These are phyloP conservation scores for Capromys pilorides DNA, from an alignment of 2,797 vertebrate species.

Conservation along the genomic window DNA sequence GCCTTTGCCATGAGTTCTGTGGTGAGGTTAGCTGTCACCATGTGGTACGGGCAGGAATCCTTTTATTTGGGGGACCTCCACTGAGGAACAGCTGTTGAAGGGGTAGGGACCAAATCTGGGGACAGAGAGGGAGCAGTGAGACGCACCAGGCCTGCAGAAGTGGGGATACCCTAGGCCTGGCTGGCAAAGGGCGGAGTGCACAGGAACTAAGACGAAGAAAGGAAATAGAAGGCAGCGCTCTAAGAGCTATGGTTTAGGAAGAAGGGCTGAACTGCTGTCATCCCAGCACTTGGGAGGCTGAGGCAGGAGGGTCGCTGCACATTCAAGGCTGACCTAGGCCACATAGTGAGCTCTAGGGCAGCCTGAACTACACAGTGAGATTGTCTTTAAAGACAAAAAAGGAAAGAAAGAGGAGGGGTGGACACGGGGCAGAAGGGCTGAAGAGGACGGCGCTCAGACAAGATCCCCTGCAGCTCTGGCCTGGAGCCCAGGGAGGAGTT, in stretches of 20 bases:
- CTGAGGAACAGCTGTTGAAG: background rate
- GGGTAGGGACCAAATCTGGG: background rate
- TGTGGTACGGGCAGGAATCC: no score
- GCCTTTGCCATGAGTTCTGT: background rate
- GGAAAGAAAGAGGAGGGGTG: background rate
- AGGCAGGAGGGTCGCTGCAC: background rate
- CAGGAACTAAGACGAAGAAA: background rate
- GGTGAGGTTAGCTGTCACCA: background rate
- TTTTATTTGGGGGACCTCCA: no score
- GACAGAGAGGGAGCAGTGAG: background rate
- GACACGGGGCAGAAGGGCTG: no score
- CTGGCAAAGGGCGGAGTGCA: background rate
- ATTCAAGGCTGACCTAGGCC: background rate
- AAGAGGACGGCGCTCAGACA: background rate
- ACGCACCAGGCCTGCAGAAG: background rate
- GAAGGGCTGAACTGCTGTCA: background rate
- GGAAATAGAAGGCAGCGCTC: no score
- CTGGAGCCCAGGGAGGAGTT: background rate
- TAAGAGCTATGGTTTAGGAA: background rate
- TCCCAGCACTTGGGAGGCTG: background rate
- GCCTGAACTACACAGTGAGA: background rate
- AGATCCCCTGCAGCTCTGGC: background rate
- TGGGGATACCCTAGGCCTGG: background rate
- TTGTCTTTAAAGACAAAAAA: background rate
- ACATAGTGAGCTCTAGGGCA: background rate